These are phyloP conservation scores for Drosophila affinis DNA, from an alignment of 2,888 invertebrate species.

Conservation along the genomic window DNA sequence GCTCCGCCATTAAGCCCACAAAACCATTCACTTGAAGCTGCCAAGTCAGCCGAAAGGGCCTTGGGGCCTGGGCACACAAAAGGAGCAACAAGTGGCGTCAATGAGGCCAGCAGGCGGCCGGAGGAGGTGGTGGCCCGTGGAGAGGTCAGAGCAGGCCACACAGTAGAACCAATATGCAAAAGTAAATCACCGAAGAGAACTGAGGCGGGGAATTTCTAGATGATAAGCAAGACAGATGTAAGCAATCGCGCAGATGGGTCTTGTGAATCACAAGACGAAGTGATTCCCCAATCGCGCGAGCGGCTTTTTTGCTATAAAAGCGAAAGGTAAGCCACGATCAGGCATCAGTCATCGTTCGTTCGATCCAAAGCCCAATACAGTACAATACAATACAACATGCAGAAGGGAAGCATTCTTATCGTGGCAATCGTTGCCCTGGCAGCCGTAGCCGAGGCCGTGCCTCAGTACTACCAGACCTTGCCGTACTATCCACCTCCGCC, in stretches of 20 bases:
- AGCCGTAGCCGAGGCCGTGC: slow-evolving; percentile 54
- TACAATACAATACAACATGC: slow-evolving; percentile 42
- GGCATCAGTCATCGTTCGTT: slow-evolving; percentile 44
- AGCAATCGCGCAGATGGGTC: slow-evolving; percentile 2
- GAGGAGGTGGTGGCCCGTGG: background rate
- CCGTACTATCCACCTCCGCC: slow-evolving; percentile 57
- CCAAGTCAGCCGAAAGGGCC: background rate
- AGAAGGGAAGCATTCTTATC: slow-evolving; percentile 54
- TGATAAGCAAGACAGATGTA: slow-evolving; percentile 29
- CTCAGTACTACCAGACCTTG: slow-evolving; percentile 50
- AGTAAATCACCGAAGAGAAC: slow-evolving; percentile 37
- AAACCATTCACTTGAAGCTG: slow-evolving; percentile 30
- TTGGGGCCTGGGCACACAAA: slow-evolving; percentile 23
- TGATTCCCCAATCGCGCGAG: background rate
- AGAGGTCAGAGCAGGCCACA: slow-evolving; percentile 29
- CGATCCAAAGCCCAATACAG: background rate
- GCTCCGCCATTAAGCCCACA: slow-evolving; percentile 8
- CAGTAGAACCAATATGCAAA: background rate
- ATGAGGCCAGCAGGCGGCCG: slow-evolving; percentile 4
- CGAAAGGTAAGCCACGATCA: background rate
- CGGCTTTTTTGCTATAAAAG: slow-evolving; percentile 47
- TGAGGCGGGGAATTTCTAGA: slow-evolving; percentile 31
- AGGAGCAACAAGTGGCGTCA: slow-evolving; percentile 38
- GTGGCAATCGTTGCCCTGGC: slow-evolving; percentile 56
- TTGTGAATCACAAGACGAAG: slow-evolving; percentile 27